Percentiles rank a stretch among this genome's conserved stretches.
phyloP scores from a whole-genome alignment of 2,888 invertebrate species.

The Epinotia brunnichana region DNA sequence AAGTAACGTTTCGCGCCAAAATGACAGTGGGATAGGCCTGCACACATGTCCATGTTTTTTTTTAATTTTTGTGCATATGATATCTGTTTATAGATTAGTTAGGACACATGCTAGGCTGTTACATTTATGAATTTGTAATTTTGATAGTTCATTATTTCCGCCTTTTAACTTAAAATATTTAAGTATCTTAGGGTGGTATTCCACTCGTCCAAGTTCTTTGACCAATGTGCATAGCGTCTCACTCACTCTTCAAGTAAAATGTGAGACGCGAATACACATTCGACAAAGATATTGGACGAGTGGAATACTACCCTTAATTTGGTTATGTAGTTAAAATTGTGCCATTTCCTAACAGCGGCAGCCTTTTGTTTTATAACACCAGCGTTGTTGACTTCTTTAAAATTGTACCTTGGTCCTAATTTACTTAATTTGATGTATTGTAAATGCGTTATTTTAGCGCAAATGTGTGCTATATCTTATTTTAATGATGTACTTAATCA shows the following conservation, averaged over 20 bases:
- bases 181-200: too few species aligned
- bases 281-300: too few species aligned
- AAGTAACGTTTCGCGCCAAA: too few species aligned
- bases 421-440: constrained; percentile 7
- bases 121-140: constrained; percentile 3
- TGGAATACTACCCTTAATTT: too few species aligned
- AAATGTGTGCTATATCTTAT: constrained; percentile 34
- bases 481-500: constrained; percentile 46
- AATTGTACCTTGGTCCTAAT: constrained; percentile 7
- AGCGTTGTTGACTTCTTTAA: neutral
- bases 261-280: too few species aligned
- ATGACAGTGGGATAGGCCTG: too few species aligned
- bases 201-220: too few species aligned
- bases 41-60: too few species aligned
- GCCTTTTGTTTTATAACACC: neutral
- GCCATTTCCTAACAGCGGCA: constrained; percentile 12
- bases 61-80: neutral
- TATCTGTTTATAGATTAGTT: neutral
- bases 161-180: constrained; percentile 25
- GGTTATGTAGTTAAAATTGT: constrained; percentile 9
- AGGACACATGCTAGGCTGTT: neutral
- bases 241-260: too few species aligned
- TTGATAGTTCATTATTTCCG: constrained; percentile 13
- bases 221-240: too few species aligned
- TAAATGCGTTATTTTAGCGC: constrained; percentile 14